Evolutionary conservation across 2,888 invertebrate species (phyloP).

Genomic region (Thecocarcelia acutangulata): DNA sequence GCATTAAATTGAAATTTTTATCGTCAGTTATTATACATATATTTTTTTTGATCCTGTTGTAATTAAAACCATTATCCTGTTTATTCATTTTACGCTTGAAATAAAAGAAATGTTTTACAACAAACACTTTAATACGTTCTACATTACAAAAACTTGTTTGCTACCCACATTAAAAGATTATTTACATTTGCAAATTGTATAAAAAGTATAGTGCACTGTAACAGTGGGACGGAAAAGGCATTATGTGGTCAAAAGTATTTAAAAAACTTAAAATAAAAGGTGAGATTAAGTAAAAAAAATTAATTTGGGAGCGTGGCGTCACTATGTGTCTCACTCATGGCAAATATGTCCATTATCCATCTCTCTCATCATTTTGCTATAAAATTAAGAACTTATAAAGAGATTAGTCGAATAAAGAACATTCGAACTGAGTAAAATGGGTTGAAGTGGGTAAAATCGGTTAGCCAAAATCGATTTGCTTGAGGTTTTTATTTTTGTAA

Average conservation of each 20-base stretch:
- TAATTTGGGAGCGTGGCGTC: too few relatives aligned
- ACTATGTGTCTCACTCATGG: too few relatives aligned
- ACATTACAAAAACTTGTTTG: conserved; percentile 10
- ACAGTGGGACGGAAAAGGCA: background rate
- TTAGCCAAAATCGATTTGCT: too few relatives aligned
- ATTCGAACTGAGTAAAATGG: too few relatives aligned
- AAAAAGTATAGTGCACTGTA: conserved; percentile 1
- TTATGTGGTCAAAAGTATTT: background rate
- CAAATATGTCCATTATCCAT: too few relatives aligned
- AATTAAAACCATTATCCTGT: conserved; percentile 56
- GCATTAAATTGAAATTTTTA: conserved; percentile 1
- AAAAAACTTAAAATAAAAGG: too few relatives aligned
- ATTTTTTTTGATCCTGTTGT: background rate
- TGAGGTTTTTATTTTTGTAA: too few relatives aligned
- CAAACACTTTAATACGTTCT: conserved; percentile 24
- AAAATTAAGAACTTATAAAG: too few relatives aligned
- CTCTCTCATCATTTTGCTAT: too few relatives aligned
- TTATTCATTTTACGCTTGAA: conserved; percentile 30
- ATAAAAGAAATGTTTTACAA: background rate
- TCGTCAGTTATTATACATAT: background rate
- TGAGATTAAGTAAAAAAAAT: background rate
- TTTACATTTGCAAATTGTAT: conserved; percentile 39
- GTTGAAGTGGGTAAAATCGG: too few relatives aligned
- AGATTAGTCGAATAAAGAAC: too few relatives aligned
- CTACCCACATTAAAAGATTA: conserved; percentile 60